Evolutionary conservation across 2,888 invertebrate genomes (phyloP), one percentile per base, ranked within the genome.

Genomic region (Torymus aiolomorphi): DNA sequence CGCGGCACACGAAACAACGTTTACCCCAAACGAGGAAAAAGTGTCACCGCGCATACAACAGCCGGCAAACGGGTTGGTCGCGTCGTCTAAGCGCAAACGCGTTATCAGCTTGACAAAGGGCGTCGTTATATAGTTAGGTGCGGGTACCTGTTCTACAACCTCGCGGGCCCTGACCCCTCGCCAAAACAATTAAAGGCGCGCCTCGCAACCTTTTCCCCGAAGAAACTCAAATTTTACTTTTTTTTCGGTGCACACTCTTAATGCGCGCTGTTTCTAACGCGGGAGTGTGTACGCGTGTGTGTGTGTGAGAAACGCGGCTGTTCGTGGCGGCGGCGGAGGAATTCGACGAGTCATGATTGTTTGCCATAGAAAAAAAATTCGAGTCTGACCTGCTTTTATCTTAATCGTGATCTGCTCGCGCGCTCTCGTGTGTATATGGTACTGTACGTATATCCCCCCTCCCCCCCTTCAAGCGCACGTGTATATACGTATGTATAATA

Each of bases 351-450:
- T 80, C 80, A 80, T 76, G 80, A 80, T 76, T 63, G 66, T 69
- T 61, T 24, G 57, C 31, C 75, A 12, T 18, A 13, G 57, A 51
- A 63, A 71, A 73, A 59, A 42, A 63, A 16, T 52, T 59, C 54
- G 24, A 51, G 31, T 18, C 80, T 80, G 80, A 80, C 80, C 80
- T 56, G 80, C 80, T 76, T 80, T 66, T 80, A 80, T 80, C 83
- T 84, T 81, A 82, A 81, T 79, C 83, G 82, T 82, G 81, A 84
- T 83, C 83, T 83, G 20, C 80, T 65, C 82, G 78, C 82, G 1
- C 11, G 11, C 49, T 69, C 20, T 20, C 20, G 20, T 2, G 20
- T 20, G 20, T 20, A 20, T 20, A 20, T 20, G 20, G 20, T 20
- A 20, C 20, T 20, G 20, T 20, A 20, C 20, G 20, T 20, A 20